phyloP scores from a whole-genome alignment of 1,140 invertebrate species.

The Zaprionus gabonicus region DNA sequence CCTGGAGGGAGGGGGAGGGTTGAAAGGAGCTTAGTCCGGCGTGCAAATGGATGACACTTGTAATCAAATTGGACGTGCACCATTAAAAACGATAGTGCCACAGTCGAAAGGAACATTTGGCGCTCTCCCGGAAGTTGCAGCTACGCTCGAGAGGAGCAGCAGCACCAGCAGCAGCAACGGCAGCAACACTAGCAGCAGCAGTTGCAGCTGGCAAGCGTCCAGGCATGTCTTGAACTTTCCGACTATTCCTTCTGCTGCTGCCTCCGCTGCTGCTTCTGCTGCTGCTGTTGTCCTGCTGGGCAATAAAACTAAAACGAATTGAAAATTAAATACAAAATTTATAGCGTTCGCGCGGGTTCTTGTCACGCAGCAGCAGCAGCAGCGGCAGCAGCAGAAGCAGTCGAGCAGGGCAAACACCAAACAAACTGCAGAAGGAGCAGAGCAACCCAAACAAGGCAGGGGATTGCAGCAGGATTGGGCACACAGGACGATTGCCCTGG shows the following conservation, averaged over 20 bases:
- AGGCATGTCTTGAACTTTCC: conserved; percentile 58
- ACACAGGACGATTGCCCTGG: conserved; percentile 26
- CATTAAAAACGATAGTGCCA: conserved; percentile 72
- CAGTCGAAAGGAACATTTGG: conserved; percentile 19
- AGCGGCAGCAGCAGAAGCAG: conserved; percentile 10
- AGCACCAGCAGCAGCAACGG: background rate
- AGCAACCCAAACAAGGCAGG: conserved; percentile 10
- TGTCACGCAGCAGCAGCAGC: conserved; percentile 70
- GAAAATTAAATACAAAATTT: conserved; percentile 81
- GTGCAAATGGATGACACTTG: conserved; percentile 74
- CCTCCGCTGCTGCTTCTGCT: conserved; percentile 5
- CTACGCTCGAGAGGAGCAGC: conserved; percentile 44
- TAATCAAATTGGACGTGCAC: conserved; percentile 80
- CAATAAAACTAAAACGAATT: conserved; percentile 79
- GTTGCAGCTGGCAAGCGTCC: conserved; percentile 47
- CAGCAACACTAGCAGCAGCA: background rate
- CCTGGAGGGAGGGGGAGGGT: background rate
- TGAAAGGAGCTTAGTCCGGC: conserved; percentile 17
- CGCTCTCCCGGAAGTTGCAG: conserved; percentile 52
- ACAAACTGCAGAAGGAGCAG: conserved; percentile 43
- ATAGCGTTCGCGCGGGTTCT: conserved; percentile 74
- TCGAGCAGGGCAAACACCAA: conserved; percentile 60
- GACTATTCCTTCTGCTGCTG: conserved; percentile 33
- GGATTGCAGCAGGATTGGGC: conserved; percentile 16
- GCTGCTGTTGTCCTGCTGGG: conserved; percentile 24